These are phyloP conservation scores for Grallaria varia DNA, from an alignment of 2,113 vertebrate genomes.

Conservation along the genomic window DNA sequence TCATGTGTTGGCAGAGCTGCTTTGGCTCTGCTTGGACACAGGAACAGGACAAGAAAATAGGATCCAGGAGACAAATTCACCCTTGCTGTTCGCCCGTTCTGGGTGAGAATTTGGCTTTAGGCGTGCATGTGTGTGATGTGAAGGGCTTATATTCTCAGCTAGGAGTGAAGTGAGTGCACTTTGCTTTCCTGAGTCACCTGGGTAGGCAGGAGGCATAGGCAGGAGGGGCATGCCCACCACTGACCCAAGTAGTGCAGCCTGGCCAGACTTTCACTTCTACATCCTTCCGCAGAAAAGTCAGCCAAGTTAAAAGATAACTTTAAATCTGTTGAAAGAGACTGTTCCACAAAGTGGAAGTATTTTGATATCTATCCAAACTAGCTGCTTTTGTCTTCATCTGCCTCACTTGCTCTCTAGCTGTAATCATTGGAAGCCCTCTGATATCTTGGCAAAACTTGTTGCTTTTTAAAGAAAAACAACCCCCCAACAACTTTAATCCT, in stretches of 20 bases:
- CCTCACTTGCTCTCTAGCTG: not conserved
- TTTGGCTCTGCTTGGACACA: not conserved
- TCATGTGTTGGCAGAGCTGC: not conserved
- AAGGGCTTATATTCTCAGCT: not conserved
- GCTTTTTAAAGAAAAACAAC: not conserved
- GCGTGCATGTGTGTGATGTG: not conserved
- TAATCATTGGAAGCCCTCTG: not conserved
- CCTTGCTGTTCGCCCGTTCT: not conserved
- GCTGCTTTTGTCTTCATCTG: not conserved
- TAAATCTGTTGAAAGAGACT: not conserved
- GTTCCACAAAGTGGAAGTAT: not conserved
- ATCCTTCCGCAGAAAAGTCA: not conserved
- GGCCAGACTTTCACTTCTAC: not conserved
- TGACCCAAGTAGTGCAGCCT: accelerated
- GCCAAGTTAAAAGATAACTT: not conserved
- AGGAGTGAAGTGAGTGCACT: accelerated
- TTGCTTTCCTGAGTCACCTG: accelerated
- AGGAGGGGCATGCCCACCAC: not conserved
- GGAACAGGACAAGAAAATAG: not conserved
- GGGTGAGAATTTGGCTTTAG: not conserved
- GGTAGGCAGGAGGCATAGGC: not conserved
- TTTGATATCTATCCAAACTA: not conserved
- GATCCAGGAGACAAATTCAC: not conserved
- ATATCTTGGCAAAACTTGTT: not conserved
- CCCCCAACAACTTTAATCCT: not conserved